Base-by-base conservation (phyloP, 2,797 vertebrate species). In the Labeo calbasu region DNA sequence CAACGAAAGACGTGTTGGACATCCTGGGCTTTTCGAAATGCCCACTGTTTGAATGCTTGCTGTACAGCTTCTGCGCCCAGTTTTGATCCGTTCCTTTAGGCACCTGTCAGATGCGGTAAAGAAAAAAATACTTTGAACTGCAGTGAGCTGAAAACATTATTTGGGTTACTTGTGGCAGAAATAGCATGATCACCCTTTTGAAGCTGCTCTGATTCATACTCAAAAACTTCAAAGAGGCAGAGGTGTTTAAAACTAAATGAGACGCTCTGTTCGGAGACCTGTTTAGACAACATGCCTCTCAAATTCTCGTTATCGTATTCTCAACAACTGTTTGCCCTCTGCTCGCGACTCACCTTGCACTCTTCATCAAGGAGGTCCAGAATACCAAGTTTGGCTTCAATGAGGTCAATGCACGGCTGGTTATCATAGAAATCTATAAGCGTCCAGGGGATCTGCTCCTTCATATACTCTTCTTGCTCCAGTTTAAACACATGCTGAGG, bases 11-110 rank as follows among this genome's bases (percentile, higher is more conserved):
- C 0, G 83, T 92, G 92, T 97, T 99, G 90, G 98, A 99, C 95
- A 99, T 98, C 1, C 97, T 96, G 0, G 98, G 97, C n/a, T 99
- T 99, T 93, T 97, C 95, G 85, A 99, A 99, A 92, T 99, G 97
- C 6, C 92, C 94, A 72, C 94, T 95, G 93, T 81, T 73, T 0
- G 84, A 51, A 21, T 99, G 94, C 11, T 95, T 91, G 84, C 95
- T 93, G 0, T 98, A 99, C 0, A 99, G 93, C 89, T 99, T 99
- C 93, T 97, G 97, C 0, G 93, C 93, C 98, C 98, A 99, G 93
- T 97, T 99, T 92, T 97, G 93, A 84, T 99, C 98, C 0, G 97
- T 98, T 86, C 98, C 98, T 92, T 97, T 98, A 1, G 98, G 97
- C 84, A 99, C 96, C 97, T 98, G 92, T 19, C 23, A 76, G 63